These are phyloP conservation scores for Psilanteris sp. DNA, from an alignment of 1,140 invertebrate species.

Conservation along the genomic window DNA sequence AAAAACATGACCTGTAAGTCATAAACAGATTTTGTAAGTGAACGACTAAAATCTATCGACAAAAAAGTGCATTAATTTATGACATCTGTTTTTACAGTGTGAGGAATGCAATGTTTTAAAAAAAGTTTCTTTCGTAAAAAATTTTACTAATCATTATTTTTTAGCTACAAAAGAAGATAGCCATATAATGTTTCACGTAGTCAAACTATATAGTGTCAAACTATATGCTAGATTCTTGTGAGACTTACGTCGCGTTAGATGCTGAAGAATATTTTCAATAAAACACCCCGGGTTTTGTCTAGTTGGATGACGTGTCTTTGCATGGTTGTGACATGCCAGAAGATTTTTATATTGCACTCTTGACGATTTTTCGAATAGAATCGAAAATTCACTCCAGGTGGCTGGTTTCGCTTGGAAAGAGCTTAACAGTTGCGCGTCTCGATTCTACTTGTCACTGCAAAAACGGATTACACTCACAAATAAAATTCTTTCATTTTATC, in stretches of 20 bases:
- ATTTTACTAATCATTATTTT: too few relatives aligned
- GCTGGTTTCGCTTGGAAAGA: constrained; percentile 43
- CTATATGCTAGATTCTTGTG: constrained; percentile 64
- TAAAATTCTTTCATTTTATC: constrained; percentile 63
- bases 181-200: too few relatives aligned
- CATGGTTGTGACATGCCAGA: constrained; percentile 46
- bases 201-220: too few relatives aligned
- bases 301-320: constrained; percentile 53
- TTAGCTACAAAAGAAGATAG: too few relatives aligned
- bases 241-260: constrained; percentile 15
- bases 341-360: constrained; percentile 64
- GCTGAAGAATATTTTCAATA: constrained; percentile 67
- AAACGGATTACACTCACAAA: constrained; percentile 56
- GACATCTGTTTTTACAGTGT: too few relatives aligned
- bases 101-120: too few relatives aligned
- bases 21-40: too few relatives aligned
- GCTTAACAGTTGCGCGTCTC: constrained; percentile 39
- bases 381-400: constrained; percentile 49
- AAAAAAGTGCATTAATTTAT: too few relatives aligned
- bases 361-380: constrained; percentile 59
- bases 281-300: constrained; percentile 68
- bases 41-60: too few relatives aligned
- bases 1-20: too few relatives aligned
- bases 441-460: constrained; percentile 49
- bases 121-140: too few relatives aligned